Conservation (phyloP, 2,888 invertebrate genomes). For the Anoncus sp. region DNA sequence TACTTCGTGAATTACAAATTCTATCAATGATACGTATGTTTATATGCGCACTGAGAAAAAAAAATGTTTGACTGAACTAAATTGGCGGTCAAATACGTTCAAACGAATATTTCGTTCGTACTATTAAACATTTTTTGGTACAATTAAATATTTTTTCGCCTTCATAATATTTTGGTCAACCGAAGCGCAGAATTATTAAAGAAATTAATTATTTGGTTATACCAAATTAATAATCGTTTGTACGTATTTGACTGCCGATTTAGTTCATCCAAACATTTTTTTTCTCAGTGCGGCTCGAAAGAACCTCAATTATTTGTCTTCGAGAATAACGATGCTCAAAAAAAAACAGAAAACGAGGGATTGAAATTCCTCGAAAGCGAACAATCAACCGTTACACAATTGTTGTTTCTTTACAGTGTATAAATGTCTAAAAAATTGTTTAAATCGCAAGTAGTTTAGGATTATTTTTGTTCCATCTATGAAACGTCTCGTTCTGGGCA, state of each 20-base stretch:
- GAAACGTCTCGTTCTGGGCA: not conserved
- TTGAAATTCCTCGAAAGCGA: constrained; percentile 19
- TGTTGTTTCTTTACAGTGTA: constrained; percentile 14
- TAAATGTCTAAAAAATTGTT: constrained; percentile 19
- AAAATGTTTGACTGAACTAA: no score
- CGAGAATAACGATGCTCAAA: constrained; percentile 17
- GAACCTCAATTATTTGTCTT: not conserved
- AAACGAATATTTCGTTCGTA: no score
- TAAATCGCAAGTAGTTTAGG: constrained; percentile 18
- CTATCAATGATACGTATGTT: constrained; percentile 22
- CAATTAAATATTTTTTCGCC: no score
- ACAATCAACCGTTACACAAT: constrained; percentile 14
- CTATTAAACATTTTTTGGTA: no score
- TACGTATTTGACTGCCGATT: no score
- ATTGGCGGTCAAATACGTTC: no score
- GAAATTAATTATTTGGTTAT: no score
- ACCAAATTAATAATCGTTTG: no score
- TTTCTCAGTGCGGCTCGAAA: constrained; percentile 20
- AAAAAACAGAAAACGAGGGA: not conserved
- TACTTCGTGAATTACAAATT: constrained; percentile 3
- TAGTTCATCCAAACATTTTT: no score
- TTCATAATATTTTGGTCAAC: no score
- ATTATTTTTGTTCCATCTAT: constrained; percentile 9
- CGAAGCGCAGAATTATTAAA: no score
- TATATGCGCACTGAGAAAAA: no score